A percentile compares a stretch with the other conserved stretches of the same genome.
phyloP scores from a whole-genome alignment of 2,888 invertebrate genomes.

The Microctonus hyperodae region DNA sequence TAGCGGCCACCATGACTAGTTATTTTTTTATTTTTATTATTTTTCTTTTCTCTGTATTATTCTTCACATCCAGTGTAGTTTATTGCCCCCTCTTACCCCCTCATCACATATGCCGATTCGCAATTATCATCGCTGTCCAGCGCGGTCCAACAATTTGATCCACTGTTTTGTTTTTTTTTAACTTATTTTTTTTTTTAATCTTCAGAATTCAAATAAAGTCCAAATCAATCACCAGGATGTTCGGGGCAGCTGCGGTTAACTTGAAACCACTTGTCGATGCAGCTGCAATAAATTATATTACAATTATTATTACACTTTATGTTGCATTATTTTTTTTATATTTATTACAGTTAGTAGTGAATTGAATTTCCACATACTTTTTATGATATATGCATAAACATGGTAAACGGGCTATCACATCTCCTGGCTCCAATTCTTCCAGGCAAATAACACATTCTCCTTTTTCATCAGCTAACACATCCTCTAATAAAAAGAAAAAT shows the following conservation, averaged over 20 bases:
- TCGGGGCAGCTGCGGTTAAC: constrained; percentile 99
- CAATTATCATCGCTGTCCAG: constrained; percentile 39
- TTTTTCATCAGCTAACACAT: constrained; percentile 93
- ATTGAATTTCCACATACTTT: constrained; percentile 70
- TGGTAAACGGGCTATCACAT: constrained; percentile 97
- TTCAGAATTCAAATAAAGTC: constrained; percentile 43
- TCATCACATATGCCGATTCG: constrained; percentile 44
- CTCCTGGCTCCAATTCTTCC: constrained; percentile 94
- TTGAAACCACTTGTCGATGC: constrained; percentile 99
- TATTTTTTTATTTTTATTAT: constrained; percentile 49
- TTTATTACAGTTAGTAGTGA: neutral
- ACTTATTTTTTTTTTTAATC: constrained; percentile 35
- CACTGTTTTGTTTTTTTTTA: constrained; percentile 39
- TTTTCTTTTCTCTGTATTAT: constrained; percentile 30
- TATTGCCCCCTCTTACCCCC: constrained; percentile 37
- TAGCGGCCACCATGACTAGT: constrained; percentile 63
- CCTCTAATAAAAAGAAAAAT: constrained; percentile 76
- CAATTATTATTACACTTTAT: neutral
- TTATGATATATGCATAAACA: constrained; percentile 99
- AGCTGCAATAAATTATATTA: constrained; percentile 71
- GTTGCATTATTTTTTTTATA: neutral
- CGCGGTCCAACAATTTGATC: constrained; percentile 49
- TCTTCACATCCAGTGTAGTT: constrained; percentile 30
- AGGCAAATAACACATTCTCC: constrained; percentile 99
- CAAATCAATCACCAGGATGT: constrained; percentile 89